Conservation (phyloP, 2,888 invertebrate genomes). For the Labia minor region DNA sequence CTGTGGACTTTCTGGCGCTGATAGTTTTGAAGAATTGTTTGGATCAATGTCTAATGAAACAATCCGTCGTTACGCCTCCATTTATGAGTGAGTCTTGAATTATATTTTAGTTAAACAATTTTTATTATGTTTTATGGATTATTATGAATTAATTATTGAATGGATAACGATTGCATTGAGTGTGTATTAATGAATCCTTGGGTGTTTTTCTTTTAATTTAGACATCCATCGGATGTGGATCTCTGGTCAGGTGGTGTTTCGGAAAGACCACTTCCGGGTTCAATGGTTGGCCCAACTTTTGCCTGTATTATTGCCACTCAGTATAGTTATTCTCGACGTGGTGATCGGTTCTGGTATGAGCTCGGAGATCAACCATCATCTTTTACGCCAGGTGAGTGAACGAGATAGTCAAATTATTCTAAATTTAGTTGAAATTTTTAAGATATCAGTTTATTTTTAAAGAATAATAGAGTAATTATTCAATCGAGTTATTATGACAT, state of each 20-base stretch:
- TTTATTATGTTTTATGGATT: background rate
- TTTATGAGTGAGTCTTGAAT: slow-evolving; percentile 56
- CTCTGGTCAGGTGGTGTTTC: slow-evolving; percentile 91
- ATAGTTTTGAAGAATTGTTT: slow-evolving; percentile 67
- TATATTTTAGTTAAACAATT: background rate
- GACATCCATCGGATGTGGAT: slow-evolving; percentile 83
- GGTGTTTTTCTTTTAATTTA: slow-evolving; percentile 33
- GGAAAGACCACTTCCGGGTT: slow-evolving; percentile 78
- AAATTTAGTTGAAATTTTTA: background rate
- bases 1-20: slow-evolving; percentile 71
- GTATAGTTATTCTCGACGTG: slow-evolving; percentile 76
- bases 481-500: too few relatives aligned
- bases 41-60: slow-evolving; percentile 85
- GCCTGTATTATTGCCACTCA: slow-evolving; percentile 89
- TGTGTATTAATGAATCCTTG: background rate
- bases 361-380: slow-evolving; percentile 83
- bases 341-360: slow-evolving; percentile 93
- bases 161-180: too few relatives aligned
- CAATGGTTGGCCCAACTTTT: slow-evolving; percentile 88
- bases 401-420: too few relatives aligned
- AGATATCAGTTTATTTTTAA: background rate
- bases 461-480: background rate
- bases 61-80: slow-evolving; percentile 66
- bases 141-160: background rate
- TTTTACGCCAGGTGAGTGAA: slow-evolving; percentile 52